Conservation (phyloP, 2,888 invertebrate genomes). For the Gandaritis pyraliata region DNA sequence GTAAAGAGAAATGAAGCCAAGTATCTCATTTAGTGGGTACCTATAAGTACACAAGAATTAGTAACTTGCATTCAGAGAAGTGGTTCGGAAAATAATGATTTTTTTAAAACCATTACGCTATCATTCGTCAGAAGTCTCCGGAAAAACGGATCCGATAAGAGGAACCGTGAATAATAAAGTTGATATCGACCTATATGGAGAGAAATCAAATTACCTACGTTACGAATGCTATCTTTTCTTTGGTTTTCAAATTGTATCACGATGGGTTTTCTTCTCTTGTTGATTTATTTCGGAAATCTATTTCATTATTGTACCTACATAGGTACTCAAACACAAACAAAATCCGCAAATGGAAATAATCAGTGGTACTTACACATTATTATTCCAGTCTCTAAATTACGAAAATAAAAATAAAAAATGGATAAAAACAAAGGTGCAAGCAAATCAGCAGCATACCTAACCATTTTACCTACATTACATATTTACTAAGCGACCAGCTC, state of each 20-base stretch:
- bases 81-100: constrained; percentile 25
- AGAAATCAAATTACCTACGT: constrained; percentile 17
- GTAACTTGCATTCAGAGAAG: constrained; percentile 22
- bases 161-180: constrained; percentile 31
- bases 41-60: not conserved
- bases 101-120: constrained; percentile 26
- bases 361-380: no score
- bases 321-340: not conserved
- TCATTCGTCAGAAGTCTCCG: constrained; percentile 21
- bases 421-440: no score
- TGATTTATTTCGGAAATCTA: not conserved
- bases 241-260: not conserved
- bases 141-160: constrained; percentile 22
- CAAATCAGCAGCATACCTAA: no score
- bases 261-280: constrained; percentile 25
- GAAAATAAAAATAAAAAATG: no score
- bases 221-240: constrained; percentile 8
- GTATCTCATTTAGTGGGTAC: not conserved
- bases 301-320: not conserved
- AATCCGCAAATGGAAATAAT: not conserved
- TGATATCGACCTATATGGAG: constrained; percentile 12
- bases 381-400: no score
- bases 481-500: no score
- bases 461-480: no score
- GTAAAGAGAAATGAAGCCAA: constrained; percentile 2